Evolutionary conservation across 2,797 vertebrate genomes (phyloP), one percentile per base, ranked within the genome.

Genomic region (Pagetopsis macropterus): DNA sequence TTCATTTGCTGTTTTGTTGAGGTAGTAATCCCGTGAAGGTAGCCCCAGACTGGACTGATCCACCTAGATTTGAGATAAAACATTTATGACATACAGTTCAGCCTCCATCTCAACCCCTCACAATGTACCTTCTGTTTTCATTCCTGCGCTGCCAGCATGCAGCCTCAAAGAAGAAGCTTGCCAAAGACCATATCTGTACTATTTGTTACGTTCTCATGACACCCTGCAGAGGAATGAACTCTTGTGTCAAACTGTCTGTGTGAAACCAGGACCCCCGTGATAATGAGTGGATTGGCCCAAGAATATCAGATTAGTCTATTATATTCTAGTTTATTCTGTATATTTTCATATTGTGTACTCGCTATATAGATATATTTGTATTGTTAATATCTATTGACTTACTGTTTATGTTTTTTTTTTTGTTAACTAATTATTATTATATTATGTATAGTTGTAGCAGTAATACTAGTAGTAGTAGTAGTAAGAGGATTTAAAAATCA

Each of bases 1-100:
- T 89, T 96, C 95, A 0, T 99, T 98, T 80, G 96, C 95, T 0
- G 98, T 99, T 91, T 95, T 97, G 92, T 99, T 99, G 91, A 99
- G 95, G 91, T 99, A 99, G 89, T 97, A 99, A 78, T 99, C 96
- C 63, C 97, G 92, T 0, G 98, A 99, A 0, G 98, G 98, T 44
- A 99, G 87, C 13, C 97, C 97, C 61, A 99, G 92, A 45, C 96
- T 98, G 0, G 97, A 97, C 89, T 99, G 98, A 90, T 99, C 97
- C 70, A 98, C 95, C 97, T 98, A 66, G 9, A 76, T 54, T 59
- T 61, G 85, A 84, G 70, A 84, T 45, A 62, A 75, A 89, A 58
- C 84, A 59, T 4, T 5, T 3, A 23, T 83, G 41, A 86, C 31
- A 41, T 65, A 70, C 9, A 45, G 10, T 14, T 55, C 15, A 41